Conservation (phyloP, 1,140 invertebrate species). For the Carposina sasakii region DNA sequence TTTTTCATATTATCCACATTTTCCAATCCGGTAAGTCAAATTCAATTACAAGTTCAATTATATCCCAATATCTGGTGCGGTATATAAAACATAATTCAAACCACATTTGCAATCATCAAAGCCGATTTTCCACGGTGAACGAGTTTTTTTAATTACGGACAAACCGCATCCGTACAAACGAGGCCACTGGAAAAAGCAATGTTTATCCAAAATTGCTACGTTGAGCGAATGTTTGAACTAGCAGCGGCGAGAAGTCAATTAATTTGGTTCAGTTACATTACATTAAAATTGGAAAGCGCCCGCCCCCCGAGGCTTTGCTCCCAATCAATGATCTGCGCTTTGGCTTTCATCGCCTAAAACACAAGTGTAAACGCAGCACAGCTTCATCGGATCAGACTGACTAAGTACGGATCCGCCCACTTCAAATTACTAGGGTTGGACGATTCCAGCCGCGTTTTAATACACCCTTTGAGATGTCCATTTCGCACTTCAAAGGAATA, state of each 20-base stretch:
- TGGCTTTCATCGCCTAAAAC: too few species aligned
- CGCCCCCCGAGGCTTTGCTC: slow-evolving; percentile 33
- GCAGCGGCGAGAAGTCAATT: slow-evolving; percentile 28
- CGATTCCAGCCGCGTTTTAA: slow-evolving; percentile 5
- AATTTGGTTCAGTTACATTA: slow-evolving; percentile 43
- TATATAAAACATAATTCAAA: slow-evolving; percentile 19
- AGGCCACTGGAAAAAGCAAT: slow-evolving; percentile 30
- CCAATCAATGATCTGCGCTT: too few species aligned
- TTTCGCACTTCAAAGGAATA: slow-evolving; percentile 31
- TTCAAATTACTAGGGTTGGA: slow-evolving; percentile 10
- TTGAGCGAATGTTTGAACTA: slow-evolving; percentile 32
- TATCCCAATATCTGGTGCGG: too few species aligned
- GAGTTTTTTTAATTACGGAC: slow-evolving; percentile 32
- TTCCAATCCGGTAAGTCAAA: too few species aligned
- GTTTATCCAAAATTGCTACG: slow-evolving; percentile 33
- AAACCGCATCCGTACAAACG: slow-evolving; percentile 25
- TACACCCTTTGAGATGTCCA: slow-evolving; percentile 22
- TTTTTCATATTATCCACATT: too few species aligned
- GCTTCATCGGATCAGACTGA: slow-evolving; percentile 52
- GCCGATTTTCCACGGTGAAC: slow-evolving; percentile 25
- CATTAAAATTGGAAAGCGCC: slow-evolving; percentile 48
- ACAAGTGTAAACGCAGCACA: too few species aligned
- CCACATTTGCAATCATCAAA: slow-evolving; percentile 27
- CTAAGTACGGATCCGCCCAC: slow-evolving; percentile 27
- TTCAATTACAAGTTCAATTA: too few species aligned